phyloP scores from a whole-genome alignment of 1,140 invertebrate species.

The Epicauta chinensis region DNA sequence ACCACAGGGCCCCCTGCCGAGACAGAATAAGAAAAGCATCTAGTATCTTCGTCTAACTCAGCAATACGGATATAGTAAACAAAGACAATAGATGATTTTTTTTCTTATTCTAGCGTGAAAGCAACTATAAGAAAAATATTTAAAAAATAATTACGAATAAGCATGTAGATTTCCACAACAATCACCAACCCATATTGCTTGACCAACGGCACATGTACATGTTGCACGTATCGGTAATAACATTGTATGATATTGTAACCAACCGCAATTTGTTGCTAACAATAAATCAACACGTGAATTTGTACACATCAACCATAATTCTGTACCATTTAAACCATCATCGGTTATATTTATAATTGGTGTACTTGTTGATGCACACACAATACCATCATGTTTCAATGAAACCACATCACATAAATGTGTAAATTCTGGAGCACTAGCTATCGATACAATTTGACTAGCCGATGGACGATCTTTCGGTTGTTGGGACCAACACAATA shows the following conservation, averaged over 20 bases:
- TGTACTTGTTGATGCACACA: constrained; percentile 47
- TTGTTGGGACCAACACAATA: constrained; percentile 88
- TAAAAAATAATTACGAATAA: constrained; percentile 51
- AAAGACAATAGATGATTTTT: no score
- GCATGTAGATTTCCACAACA: constrained; percentile 72
- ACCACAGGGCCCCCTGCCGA: no score
- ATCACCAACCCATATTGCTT: constrained; percentile 81
- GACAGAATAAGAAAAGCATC: no score
- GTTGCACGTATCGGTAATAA: constrained; percentile 52
- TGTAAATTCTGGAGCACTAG: constrained; percentile 86
- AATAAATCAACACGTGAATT: constrained; percentile 64
- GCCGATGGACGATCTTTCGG: constrained; percentile 84
- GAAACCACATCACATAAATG: constrained; percentile 78
- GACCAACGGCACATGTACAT: constrained; percentile 60
- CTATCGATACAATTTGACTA: constrained; percentile 87
- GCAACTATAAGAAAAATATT: neutral
- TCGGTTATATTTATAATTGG: constrained; percentile 39
- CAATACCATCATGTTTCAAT: constrained; percentile 53
- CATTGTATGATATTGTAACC: constrained; percentile 52
- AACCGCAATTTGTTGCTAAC: constrained; percentile 51
- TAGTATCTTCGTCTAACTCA: no score
- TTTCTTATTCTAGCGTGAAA: no score
- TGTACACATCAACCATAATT: constrained; percentile 66
- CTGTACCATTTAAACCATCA: constrained; percentile 45
- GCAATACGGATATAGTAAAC: no score